Percentiles rank a stretch among this genome's conserved stretches.
phyloP scores from a whole-genome alignment of 2,113 vertebrate species.

The Aegotheles bennettii region DNA sequence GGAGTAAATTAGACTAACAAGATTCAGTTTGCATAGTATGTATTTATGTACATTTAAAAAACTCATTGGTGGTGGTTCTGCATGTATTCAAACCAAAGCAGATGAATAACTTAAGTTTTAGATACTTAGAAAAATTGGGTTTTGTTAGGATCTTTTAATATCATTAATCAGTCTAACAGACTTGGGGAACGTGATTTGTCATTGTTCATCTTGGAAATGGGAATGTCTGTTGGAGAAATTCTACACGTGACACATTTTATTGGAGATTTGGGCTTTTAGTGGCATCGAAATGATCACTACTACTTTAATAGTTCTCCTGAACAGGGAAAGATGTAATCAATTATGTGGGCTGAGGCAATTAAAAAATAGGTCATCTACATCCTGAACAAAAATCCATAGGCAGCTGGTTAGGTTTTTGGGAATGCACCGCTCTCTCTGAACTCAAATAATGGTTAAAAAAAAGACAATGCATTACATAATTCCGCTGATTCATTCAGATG shows the following conservation, averaged over 20 bases:
- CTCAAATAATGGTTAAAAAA: not conserved
- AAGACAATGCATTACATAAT: not conserved
- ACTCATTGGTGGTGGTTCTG: slow-evolving; percentile 20
- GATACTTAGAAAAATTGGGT: not conserved
- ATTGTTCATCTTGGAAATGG: not conserved
- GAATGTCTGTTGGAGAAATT: not conserved
- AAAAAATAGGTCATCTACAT: slow-evolving; percentile 9
- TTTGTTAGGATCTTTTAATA: not conserved
- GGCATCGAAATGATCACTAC: not conserved
- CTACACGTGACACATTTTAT: not conserved
- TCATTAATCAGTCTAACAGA: not conserved
- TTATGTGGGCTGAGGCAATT: not conserved
- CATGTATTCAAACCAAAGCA: slow-evolving; percentile 23
- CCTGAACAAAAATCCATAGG: not conserved
- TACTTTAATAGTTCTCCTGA: not conserved
- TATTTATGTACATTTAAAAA: slow-evolving; percentile 60
- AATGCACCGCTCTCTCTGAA: not conserved
- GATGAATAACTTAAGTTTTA: slow-evolving; percentile 40
- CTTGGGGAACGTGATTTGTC: not conserved
- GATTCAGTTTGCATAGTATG: slow-evolving; percentile 52
- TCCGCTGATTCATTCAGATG: slow-evolving; percentile 5
- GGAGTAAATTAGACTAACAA: slow-evolving; percentile 73
- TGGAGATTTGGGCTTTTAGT: not conserved
- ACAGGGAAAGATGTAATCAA: not conserved
- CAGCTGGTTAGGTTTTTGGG: not conserved